phyloP scores from a whole-genome alignment of 1,140 invertebrate genomes.

The Campoletis sonorensis region DNA sequence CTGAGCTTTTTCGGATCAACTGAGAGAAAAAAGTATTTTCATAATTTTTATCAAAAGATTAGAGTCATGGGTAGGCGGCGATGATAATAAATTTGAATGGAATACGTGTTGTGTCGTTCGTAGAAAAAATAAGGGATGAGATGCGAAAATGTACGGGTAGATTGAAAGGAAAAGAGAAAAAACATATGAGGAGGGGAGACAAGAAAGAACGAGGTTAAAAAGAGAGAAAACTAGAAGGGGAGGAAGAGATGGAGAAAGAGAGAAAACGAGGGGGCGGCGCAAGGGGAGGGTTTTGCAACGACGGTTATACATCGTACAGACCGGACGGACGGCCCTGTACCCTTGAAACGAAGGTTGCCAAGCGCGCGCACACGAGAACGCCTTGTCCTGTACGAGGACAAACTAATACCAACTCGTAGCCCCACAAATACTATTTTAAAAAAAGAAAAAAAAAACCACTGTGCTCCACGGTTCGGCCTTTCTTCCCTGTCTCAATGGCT shows the following conservation, averaged over 20 bases:
- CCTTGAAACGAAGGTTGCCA: slow-evolving; percentile 73
- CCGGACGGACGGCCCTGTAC: slow-evolving; percentile 66
- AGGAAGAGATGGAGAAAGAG: background rate
- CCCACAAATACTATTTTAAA: background rate
- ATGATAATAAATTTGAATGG: no score
- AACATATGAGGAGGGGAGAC: background rate
- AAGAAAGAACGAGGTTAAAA: background rate
- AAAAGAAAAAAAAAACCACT: no score
- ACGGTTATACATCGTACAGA: slow-evolving; percentile 41
- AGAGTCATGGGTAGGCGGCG: no score
- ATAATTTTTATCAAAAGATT: no score
- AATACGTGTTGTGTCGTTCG: no score
- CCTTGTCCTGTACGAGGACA: slow-evolving; percentile 54
- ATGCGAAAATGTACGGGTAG: no score
- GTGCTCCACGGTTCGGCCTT: background rate
- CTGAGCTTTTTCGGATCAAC: no score
- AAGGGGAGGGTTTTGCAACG: slow-evolving; percentile 36
- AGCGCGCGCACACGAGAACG: slow-evolving; percentile 34
- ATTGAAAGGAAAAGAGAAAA: no score
- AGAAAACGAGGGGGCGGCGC: background rate
- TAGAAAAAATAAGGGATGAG: no score
- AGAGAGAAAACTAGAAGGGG: background rate
- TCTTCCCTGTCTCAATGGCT: background rate
- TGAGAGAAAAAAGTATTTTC: no score
- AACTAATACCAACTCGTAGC: slow-evolving; percentile 40